Percentiles rank a stretch among this genome's conserved stretches.
Evolutionary conservation across 2,888 invertebrate genomes (phyloP).

Genomic region (Platypus cylindrus): DNA sequence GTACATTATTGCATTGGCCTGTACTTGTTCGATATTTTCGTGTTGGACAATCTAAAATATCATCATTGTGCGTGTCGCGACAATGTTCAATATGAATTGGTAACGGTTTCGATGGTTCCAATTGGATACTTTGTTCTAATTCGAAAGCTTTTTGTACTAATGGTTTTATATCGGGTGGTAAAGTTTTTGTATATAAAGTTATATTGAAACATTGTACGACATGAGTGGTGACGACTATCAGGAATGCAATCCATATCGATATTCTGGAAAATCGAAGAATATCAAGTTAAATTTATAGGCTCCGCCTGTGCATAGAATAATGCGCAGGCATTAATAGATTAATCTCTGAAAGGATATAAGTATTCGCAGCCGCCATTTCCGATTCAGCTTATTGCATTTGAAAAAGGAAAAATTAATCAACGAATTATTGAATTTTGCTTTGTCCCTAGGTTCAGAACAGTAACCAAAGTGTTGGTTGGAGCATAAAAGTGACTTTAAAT

Average conservation of each 20-base stretch:
- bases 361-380: too few relatives aligned
- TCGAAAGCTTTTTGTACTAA: conserved; percentile 28
- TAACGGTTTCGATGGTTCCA: conserved; percentile 1
- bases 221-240: conserved; percentile 9
- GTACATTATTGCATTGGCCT: conserved; percentile 81
- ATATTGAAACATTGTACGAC: conserved; percentile 22
- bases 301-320: too few relatives aligned
- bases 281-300: too few relatives aligned
- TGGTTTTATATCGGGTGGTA: conserved; percentile 29
- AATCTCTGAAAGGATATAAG: too few relatives aligned
- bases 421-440: too few relatives aligned
- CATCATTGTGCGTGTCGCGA: conserved; percentile 35
- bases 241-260: conserved; percentile 10
- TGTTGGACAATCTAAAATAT: conserved; percentile 57
- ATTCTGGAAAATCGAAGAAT: conserved; percentile 1
- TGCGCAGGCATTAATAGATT: too few relatives aligned
- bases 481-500: too few relatives aligned
- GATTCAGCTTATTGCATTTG: too few relatives aligned
- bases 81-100: conserved; percentile 17
- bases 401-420: too few relatives aligned
- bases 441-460: too few relatives aligned
- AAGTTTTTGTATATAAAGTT: conserved; percentile 27
- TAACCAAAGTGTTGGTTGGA: too few relatives aligned
- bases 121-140: conserved; percentile 21
- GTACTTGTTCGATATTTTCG: conserved; percentile 71